Base-by-base conservation (phyloP, 2,113 vertebrate species). In the Eupsittula cactorum region DNA sequence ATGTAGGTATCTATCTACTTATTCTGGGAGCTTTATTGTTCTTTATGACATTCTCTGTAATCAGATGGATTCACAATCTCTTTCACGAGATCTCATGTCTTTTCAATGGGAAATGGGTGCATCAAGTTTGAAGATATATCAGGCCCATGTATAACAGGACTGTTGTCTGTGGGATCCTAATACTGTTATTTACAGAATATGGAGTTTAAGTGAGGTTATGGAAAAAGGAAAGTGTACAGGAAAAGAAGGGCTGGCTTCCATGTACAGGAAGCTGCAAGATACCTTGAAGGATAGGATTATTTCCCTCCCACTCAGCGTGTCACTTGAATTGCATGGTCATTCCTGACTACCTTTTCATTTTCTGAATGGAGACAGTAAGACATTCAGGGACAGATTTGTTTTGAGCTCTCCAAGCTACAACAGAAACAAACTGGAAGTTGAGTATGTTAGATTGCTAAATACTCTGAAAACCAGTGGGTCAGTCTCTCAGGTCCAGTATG, bases 321-420 rank as follows among this genome's bases (percentile, higher is more conserved):
- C 35, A 16, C 46, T 63, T 67, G 62, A 67, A 71, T 18, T 80
- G 44, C 33, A 4, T 10, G 35, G 4, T 75, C 41, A 33, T 10
- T 67, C 33, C 21, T 62, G 29, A 57, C 13, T 57, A 33, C 5
- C 37, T n/a, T n/a, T 82, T 64, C 13, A 10, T 79, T 75, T 82
- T 79, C 67, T 60, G n/a, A 79, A 29, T 50, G 49, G 24, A 79
- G 8, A 35, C 3, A 0, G 0, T 65, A 44, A 59, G 21, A 17
- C 21, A 55, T 29, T 24, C 25, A 75, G 28, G 24, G 24, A 33
- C 64, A 65, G 27, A 44, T 11, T 11, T 44, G 3, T 0, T 82
- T 42, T 79, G 33, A 65, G 6, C 18, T 71, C 14, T 76, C 25
- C 21, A 7, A 70, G 13, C 8, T 50, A 16, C 46, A 79, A 16